Conservation (phyloP, 2,113 vertebrate genomes). For the Saguinus imperator region DNA sequence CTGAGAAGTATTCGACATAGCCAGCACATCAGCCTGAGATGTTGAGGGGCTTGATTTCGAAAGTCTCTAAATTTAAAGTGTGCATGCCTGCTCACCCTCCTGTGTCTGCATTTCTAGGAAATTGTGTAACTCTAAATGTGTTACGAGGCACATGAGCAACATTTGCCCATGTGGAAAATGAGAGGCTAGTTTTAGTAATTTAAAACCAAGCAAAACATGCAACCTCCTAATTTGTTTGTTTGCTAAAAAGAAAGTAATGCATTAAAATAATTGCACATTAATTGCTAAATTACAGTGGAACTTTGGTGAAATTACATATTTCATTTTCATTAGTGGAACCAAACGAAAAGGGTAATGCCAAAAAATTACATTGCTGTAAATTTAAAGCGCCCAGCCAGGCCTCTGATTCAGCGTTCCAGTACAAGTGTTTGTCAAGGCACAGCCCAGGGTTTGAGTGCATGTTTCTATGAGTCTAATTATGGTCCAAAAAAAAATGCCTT, state of each 20-base stretch:
- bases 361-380: conserved; percentile 38
- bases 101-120: conserved; percentile 20
- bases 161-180: conserved; percentile 61
- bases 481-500: background rate
- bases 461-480: conserved; percentile 54
- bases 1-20: background rate
- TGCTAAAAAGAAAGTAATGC: conserved; percentile 70
- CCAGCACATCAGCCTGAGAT: background rate
- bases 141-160: background rate
- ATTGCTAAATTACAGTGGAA: conserved; percentile 73
- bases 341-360: conserved; percentile 54
- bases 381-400: conserved; percentile 34
- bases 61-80: conserved; percentile 39
- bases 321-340: conserved; percentile 65
- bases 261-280: conserved; percentile 78
- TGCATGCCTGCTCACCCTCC: background rate
- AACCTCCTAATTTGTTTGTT: conserved; percentile 73
- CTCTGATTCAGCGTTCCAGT: conserved; percentile 20
- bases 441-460: background rate
- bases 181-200: conserved; percentile 66
- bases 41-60: background rate
- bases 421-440: background rate
- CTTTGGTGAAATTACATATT: conserved; percentile 69
- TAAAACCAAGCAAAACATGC: conserved; percentile 48
- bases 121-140: conserved; percentile 50